Conservation (phyloP, 2,888 invertebrate genomes). For the Habrosyne pyritoides region DNA sequence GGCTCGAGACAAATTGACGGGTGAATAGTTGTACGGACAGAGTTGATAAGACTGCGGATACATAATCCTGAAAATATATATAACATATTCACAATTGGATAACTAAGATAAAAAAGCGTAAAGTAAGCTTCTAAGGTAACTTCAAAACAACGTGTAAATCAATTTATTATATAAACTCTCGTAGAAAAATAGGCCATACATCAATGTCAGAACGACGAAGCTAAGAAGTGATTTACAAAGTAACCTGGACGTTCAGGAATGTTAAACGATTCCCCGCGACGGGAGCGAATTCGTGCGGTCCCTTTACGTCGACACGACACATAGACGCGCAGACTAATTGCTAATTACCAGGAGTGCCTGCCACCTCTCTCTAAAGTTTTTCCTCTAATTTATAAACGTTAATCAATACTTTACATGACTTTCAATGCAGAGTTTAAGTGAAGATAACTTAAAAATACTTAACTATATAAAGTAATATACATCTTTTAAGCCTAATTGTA, state of each 20-base stretch:
- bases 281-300: background rate
- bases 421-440: background rate
- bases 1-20: too few relatives aligned
- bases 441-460: background rate
- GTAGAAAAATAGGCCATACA: conserved; percentile 56
- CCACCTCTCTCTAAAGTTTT: background rate
- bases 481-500: conserved; percentile 62
- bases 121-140: too few relatives aligned
- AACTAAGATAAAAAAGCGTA: too few relatives aligned
- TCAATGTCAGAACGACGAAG: conserved; percentile 59
- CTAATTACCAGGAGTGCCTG: background rate
- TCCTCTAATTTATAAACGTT: conserved; percentile 1
- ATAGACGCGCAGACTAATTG: conserved; percentile 2
- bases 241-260: conserved; percentile 53
- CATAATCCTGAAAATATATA: too few relatives aligned
- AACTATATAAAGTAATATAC: background rate
- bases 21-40: too few relatives aligned
- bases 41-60: too few relatives aligned
- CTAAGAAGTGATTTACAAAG: conserved; percentile 62
- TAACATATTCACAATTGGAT: too few relatives aligned
- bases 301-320: background rate
- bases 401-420: background rate
- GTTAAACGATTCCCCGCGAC: conserved; percentile 48
- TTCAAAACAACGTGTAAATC: background rate
- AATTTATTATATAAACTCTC: conserved; percentile 44